These are phyloP conservation scores for Muscidifurax raptorellus DNA, from an alignment of 1,140 invertebrate species.

Conservation along the genomic window DNA sequence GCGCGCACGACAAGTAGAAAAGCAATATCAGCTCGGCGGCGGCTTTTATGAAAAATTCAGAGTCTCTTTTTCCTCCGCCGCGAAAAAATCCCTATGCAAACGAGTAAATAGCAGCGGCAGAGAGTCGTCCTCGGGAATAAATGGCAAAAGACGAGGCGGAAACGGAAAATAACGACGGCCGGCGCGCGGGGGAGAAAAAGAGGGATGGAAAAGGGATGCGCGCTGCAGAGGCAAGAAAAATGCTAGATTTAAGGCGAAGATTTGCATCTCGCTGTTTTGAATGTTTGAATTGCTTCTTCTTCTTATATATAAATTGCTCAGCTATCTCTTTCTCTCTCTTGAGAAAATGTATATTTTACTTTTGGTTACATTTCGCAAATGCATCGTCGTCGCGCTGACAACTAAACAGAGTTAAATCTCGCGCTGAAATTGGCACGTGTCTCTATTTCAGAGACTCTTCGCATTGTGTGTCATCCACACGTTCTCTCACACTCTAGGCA, in stretches of 20 bases:
- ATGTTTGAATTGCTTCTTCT: slow-evolving; percentile 1
- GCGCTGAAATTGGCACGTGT: not conserved
- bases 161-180: slow-evolving; percentile 32
- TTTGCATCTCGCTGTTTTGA: not conserved
- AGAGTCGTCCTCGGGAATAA: slow-evolving; percentile 11
- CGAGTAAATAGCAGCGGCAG: slow-evolving; percentile 23
- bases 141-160: slow-evolving; percentile 12
- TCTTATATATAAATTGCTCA: not conserved
- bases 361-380: not conserved
- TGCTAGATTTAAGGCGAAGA: slow-evolving; percentile 37
- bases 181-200: not conserved
- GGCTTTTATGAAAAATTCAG: slow-evolving; percentile 50
- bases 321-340: too few relatives aligned
- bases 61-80: not conserved
- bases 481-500: not conserved
- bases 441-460: slow-evolving; percentile 4
- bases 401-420: slow-evolving; percentile 27
- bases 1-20: slow-evolving; percentile 38
- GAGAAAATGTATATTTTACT: not conserved
- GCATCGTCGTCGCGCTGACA: not conserved
- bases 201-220: not conserved
- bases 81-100: slow-evolving; percentile 31
- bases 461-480: slow-evolving; percentile 23
- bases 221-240: not conserved
- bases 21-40: slow-evolving; percentile 38